Base-by-base conservation (phyloP, 2,888 invertebrate genomes). In the Prosapia bicincta region DNA sequence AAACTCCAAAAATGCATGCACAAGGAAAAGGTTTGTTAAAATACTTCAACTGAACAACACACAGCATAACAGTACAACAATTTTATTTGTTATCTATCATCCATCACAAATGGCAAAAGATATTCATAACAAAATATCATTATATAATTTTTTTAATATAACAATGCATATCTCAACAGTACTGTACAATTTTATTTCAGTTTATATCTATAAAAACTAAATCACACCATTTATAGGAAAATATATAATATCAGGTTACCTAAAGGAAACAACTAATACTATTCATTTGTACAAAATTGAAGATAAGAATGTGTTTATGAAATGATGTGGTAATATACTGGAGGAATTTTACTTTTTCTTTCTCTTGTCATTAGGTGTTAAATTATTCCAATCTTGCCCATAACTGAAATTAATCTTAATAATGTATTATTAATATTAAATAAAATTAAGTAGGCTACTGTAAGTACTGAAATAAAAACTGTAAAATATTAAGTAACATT, bases 161-260 rank as follows among this genome's bases (percentile, higher is more conserved):
- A 54, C 54, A 54, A 54, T 20, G 20, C n/a, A 54, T 54, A 54
- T 54, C 54, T 54, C 54, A 54, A 54, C 54, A 54, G 54, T 54
- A 20, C 54, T 54, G 54, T 54, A 54, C 54, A 54, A 13, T 54
- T n/a, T 54, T 54, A 20, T 54, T 54, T 54, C n/a, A 54, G 20
- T 54, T 54, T 54, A 54, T 20, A 54, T 67, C 28, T 65, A 54
- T 74, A 69, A 30, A 69, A 28, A 68, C 65, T 69, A 25, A 24
- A 74, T 74, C 74, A 74, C 69, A 69, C 74, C 30, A 69, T 54
- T 23, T 30, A 26, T 74, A 74, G 65, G 74, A 74, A 74, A 74
- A 74, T 74, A n/a, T n/a, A 74, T 54, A 54, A 54, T 54, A 54
- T 54, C 54, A 54, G 54, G 20, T 54, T 54, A 54, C 54, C 54